Base-by-base conservation (phyloP, 2,113 vertebrate genomes). In the Mustela lutreola region DNA sequence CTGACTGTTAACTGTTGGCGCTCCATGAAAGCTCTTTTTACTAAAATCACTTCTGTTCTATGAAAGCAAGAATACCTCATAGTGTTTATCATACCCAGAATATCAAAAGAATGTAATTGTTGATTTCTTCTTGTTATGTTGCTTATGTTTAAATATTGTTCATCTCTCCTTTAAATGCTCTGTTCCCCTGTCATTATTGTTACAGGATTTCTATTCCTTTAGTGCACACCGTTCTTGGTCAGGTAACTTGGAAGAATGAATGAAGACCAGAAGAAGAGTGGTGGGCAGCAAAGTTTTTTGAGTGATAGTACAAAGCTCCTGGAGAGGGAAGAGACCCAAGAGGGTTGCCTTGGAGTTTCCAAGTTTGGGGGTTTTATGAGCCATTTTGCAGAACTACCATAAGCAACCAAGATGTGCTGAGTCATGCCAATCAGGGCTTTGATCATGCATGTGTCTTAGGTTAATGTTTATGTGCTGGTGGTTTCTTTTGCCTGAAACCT, bases 171-270 rank as follows among this genome's bases (percentile, higher is more conserved):
- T 56, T 36, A 73, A 63, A 75, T 75, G 12, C 5, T 82, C 2
- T 4, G 50, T 12, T 73, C 12, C 1, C n/a, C 21, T 78, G 7
- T 93, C 26, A 28, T 80, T 33, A 67, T n/a, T 8, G 65, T 67
- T n/a, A n/a, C 31, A n/a, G 14, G 31, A 7, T 67, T n/a, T 18
- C 65, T 67, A 8, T 33, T 8, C 31, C 65, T 18, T 33, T 67
- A 67, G 65, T 0, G 7, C 31, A 12, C 3, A 2, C 0, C 6
- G 65, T n/a, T 67, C 65, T 16, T 18, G 65, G 15, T 33, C 65
- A 18, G 1, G 31, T 15, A 33, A 33, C 65, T 67, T 15, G 6
- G 15, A 33, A 33, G 31, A 16, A 67, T n/a, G 65, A n/a, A n/a
- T 56, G 65, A 33, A 67, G 31, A 67, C 63, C 63, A 33, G 63